Evolutionary conservation across 2,113 vertebrate species (phyloP), one percentile per base, ranked within the genome.

Genomic region (Suricata suricatta): DNA sequence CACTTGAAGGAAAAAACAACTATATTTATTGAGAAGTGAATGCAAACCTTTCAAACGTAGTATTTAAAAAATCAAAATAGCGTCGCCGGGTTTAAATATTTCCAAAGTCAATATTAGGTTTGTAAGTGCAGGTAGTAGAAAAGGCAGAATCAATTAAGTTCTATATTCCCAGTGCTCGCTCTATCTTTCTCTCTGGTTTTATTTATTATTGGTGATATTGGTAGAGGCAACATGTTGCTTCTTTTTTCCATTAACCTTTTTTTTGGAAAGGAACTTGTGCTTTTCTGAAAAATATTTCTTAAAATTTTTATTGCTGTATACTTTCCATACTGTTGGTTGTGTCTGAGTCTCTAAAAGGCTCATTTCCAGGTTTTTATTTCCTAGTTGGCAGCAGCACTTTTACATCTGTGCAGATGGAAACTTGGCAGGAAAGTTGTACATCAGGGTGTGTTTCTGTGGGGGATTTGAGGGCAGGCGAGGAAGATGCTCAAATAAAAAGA

Each of bases 11-110:
- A 57, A 93, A 93, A 96, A 66, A 17, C 11, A 35, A 57, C 23
- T 83, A 0, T 95, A 74, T 85, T 93, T 93, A 95, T 72, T 96
- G 83, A 97, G 77, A 96, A 94, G 60, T 88, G n/a, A 3, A 69
- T 71, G 33, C 41, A 93, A 35, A 82, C 9, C 15, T 94, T 92
- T 96, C 33, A 95, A 95, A 81, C 33, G 80, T 86, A 69, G 74
- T 97, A 92, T 97, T 90, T 96, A 69, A 77, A 91, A 91, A 85
- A 93, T 69, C 19, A 87, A 96, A 97, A 95, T 68, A 77, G 23
- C 7, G 12, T 71, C 3, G 47, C 10, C 68, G 68, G 31, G 13
- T 76, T 90, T 69, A 92, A 85, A 50, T 94, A 86, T 90, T 97
- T 96, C 72, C 71, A 74, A 66, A 96, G 47, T 97, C 76, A 93